phyloP scores from a whole-genome alignment of 2,888 invertebrate genomes.

The Rhimphoctona megacephalus region DNA sequence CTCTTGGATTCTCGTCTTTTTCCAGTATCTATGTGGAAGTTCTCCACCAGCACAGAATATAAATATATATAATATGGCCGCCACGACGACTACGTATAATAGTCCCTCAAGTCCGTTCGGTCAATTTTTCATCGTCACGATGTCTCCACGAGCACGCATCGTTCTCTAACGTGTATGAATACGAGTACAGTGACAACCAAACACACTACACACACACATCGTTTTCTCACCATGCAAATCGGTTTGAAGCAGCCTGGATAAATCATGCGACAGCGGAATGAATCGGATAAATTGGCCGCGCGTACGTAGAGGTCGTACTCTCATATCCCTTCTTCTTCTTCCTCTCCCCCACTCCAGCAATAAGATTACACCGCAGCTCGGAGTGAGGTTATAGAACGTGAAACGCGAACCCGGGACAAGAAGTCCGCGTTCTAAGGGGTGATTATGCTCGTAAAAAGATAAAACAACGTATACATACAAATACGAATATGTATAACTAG shows the following conservation, averaged over 20 bases:
- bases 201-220: constrained; percentile 6
- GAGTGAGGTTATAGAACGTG: constrained; percentile 52
- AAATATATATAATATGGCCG: not conserved
- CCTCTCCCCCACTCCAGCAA: constrained; percentile 19
- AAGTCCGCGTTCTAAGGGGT: constrained; percentile 62
- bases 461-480: not conserved
- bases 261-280: constrained; percentile 82
- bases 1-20: constrained; percentile 15
- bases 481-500: not conserved
- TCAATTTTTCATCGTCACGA: constrained; percentile 61
- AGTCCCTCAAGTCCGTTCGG: constrained; percentile 30
- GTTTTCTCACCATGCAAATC: constrained; percentile 57
- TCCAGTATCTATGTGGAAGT: not conserved
- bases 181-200: not conserved
- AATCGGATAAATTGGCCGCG: constrained; percentile 83
- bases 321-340: constrained; percentile 20
- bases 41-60: not conserved
- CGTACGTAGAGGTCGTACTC: constrained; percentile 74
- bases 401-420: constrained; percentile 43
- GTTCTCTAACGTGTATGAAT: constrained; percentile 8
- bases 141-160: constrained; percentile 40
- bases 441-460: constrained; percentile 54
- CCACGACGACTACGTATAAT: not conserved
- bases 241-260: constrained; percentile 68
- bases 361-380: constrained; percentile 14